Base-by-base conservation (phyloP, 1,140 invertebrate genomes). In the Listronotus oregonensis region DNA sequence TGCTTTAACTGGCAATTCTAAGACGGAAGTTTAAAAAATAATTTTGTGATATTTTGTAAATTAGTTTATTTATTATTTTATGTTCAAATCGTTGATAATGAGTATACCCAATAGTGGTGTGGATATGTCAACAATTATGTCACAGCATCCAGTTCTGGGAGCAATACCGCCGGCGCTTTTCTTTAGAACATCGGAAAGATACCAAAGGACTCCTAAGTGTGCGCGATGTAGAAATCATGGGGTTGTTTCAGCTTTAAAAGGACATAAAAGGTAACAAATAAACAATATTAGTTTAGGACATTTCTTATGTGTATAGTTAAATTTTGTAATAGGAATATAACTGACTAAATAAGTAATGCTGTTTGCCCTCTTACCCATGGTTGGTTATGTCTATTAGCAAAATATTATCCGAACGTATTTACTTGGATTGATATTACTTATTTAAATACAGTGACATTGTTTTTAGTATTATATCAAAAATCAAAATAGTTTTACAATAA, bases 201-300 rank as follows among this genome's bases (percentile, higher is more conserved):
- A 97, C 80, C 94, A 96, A 81, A 82, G 97, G 66, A 99, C 97
- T 27, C 97, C 97, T n/a, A 99, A 99, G 82, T 99, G 97, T 82
- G 97, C 97, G 43, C 85, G 97, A 54, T 99, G 97, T 80, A 84
- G 97, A 50, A 99, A 99, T 83, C 97, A 99, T 83, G 97, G 96
- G 63, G 94, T 98, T 59, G 96, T 99, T 47, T 98, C 96, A 5
- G 96, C 96, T 2, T 84, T 99, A 15, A 99, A 99, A 82, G 94
- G 96, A 4, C 96, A 99, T 84, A 99, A 99, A 80, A 86, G 96
- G 0, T 98, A n/a, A 96, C 80, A 40, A 40, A 18, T 31, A 12
- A 12, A 39, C 7, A 39, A 8, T 39, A 8, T 8, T 8, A 39
- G 7, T 39, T 39, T 42, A 12, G 3, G 10, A 11, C 1, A 3